Evolutionary conservation across 2,113 vertebrate species (phyloP).

Genomic region (Platichthys stellatus): DNA sequence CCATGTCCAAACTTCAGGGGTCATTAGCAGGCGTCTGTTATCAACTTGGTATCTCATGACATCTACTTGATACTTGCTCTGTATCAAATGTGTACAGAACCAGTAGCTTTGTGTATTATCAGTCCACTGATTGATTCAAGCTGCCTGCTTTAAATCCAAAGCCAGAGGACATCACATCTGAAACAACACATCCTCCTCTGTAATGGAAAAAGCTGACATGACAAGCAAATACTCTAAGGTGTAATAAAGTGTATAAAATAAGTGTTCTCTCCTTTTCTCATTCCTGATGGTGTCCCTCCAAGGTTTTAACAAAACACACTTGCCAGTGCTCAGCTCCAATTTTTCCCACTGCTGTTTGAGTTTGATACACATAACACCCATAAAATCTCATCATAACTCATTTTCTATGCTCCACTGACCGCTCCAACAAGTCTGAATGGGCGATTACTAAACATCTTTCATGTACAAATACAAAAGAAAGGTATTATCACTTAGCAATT

Average conservation of each 20-base stretch:
- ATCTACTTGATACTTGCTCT: too few relatives aligned
- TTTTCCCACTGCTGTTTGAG: too few relatives aligned
- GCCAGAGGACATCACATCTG: too few relatives aligned
- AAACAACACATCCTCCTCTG: background rate
- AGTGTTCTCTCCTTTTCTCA: constrained; percentile 1
- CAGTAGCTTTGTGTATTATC: too few relatives aligned
- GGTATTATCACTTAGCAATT: background rate
- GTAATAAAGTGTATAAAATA: constrained; percentile 2
- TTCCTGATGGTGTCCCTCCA: background rate
- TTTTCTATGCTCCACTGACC: background rate
- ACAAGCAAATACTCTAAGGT: constrained; percentile 38
- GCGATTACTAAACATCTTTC: background rate
- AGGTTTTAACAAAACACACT: background rate
- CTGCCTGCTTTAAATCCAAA: too few relatives aligned
- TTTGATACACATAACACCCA: background rate
- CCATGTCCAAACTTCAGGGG: too few relatives aligned
- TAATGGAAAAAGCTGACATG: constrained; percentile 17
- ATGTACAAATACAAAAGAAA: background rate
- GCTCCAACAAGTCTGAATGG: background rate
- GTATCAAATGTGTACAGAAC: too few relatives aligned
- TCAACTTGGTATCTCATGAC: too few relatives aligned
- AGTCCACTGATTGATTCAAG: too few relatives aligned
- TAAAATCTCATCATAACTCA: background rate
- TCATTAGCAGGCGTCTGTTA: too few relatives aligned
- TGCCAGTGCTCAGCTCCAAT: background rate